Percentiles rank a stretch among this genome's conserved stretches.
These are phyloP conservation scores for Meiosimyza decipiens DNA, from an alignment of 2,888 invertebrate genomes.

Conservation along the genomic window DNA sequence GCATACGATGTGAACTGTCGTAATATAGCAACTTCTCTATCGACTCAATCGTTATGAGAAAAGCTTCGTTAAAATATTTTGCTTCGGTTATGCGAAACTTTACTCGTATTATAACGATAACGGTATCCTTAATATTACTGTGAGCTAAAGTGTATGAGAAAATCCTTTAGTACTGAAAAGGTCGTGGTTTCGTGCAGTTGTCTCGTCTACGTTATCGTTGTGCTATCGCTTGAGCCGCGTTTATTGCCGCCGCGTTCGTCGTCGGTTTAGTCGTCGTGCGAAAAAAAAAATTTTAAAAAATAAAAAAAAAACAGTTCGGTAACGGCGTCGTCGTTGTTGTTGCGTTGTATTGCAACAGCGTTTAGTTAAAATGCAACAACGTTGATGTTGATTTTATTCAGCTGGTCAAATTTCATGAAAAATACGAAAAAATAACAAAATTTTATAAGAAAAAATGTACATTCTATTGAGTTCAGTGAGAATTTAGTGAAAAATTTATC, in stretches of 20 bases:
- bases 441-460: too few relatives aligned
- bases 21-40: too few relatives aligned
- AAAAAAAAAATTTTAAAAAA: too few relatives aligned
- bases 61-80: constrained; percentile 1
- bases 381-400: background rate
- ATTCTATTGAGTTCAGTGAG: too few relatives aligned
- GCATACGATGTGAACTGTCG: too few relatives aligned
- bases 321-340: constrained; percentile 41
- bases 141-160: constrained; percentile 55
- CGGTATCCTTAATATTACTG: background rate
- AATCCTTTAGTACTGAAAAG: constrained; percentile 65
- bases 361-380: constrained; percentile 6
- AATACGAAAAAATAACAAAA: too few relatives aligned
- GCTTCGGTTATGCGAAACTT: background rate
- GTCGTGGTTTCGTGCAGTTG: constrained; percentile 66
- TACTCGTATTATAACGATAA: too few relatives aligned
- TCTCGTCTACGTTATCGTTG: constrained; percentile 46
- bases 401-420: too few relatives aligned
- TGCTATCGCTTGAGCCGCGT: constrained; percentile 34
- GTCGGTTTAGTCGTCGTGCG: constrained; percentile 40
- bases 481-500: too few relatives aligned
- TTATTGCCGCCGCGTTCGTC: constrained; percentile 41
- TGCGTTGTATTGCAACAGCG: constrained; percentile 29
- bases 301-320: too few relatives aligned
- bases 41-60: too few relatives aligned